phyloP scores from a whole-genome alignment of 2,888 invertebrate species.

The Rutpela maculata region DNA sequence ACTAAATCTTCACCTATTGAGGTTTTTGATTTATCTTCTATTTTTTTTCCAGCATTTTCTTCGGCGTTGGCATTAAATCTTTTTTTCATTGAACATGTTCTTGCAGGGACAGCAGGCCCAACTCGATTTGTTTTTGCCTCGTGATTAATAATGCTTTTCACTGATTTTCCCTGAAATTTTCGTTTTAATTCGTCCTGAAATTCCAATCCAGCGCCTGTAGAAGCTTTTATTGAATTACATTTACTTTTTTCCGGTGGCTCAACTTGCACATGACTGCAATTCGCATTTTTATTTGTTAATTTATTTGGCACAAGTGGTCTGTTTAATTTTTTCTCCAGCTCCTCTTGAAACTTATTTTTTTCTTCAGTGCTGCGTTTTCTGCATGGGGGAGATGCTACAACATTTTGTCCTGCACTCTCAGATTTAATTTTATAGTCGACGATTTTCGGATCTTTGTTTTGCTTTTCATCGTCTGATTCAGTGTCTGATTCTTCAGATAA shows the following conservation, averaged over 20 bases:
- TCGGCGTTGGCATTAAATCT: background rate
- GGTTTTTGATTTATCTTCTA: background rate
- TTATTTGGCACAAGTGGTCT: background rate
- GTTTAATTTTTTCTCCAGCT: background rate
- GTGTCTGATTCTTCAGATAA: conserved; percentile 54
- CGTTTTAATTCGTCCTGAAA: conserved; percentile 2
- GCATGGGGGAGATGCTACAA: background rate
- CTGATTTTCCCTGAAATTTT: background rate
- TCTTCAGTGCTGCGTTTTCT: background rate
- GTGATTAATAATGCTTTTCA: background rate
- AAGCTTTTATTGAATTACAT: background rate
- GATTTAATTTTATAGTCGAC: conserved; percentile 43
- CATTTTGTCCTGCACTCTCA: background rate
- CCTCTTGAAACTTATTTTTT: conserved; percentile 11
- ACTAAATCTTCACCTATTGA: background rate
- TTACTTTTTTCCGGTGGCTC: background rate
- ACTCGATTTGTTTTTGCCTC: background rate
- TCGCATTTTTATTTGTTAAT: background rate
- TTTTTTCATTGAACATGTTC: background rate
- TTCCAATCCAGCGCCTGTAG: background rate
- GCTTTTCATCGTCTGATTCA: conserved; percentile 40
- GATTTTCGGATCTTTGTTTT: conserved; percentile 39
- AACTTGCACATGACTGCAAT: background rate
- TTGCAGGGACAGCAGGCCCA: background rate
- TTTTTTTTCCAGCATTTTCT: background rate